Evolutionary conservation across 1,140 invertebrate species (phyloP).

Genomic region (Conus ventricosus): DNA sequence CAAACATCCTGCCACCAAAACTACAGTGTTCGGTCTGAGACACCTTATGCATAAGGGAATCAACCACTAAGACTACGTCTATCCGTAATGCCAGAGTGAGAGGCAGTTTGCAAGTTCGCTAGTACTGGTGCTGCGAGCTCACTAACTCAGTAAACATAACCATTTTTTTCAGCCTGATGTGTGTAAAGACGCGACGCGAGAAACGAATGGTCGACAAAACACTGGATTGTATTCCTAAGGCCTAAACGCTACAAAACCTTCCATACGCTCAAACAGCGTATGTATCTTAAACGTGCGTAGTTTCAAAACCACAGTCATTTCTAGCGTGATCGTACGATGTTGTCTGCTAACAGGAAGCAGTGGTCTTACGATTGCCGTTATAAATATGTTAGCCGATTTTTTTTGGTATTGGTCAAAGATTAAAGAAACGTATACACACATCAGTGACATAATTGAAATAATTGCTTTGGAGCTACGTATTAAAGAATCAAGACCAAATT

Average conservation of each 20-base stretch:
- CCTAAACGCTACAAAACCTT: slow-evolving; percentile 62
- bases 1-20: too few relatives aligned
- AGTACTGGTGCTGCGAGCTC: too few relatives aligned
- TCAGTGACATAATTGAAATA: too few relatives aligned
- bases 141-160: slow-evolving; percentile 18
- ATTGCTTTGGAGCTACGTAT: too few relatives aligned
- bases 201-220: slow-evolving; percentile 58
- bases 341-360: slow-evolving; percentile 27
- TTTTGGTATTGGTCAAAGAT: too few relatives aligned
- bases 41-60: too few relatives aligned
- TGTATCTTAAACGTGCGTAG: slow-evolving; percentile 25
- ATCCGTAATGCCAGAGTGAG: too few relatives aligned
- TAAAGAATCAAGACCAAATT: too few relatives aligned
- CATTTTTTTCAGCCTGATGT: slow-evolving; percentile 42
- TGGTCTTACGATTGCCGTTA: background rate
- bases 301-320: background rate
- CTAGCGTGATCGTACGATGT: slow-evolving; percentile 7
- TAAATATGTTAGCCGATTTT: background rate
- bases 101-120: too few relatives aligned
- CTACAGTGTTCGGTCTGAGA: too few relatives aligned
- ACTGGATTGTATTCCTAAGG: slow-evolving; percentile 64
- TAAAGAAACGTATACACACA: too few relatives aligned
- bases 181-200: slow-evolving; percentile 59
- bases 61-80: too few relatives aligned
- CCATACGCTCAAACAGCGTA: slow-evolving; percentile 59